phyloP scores from a whole-genome alignment of 1,140 invertebrate genomes.

The Diabrotica undecimpunctata region DNA sequence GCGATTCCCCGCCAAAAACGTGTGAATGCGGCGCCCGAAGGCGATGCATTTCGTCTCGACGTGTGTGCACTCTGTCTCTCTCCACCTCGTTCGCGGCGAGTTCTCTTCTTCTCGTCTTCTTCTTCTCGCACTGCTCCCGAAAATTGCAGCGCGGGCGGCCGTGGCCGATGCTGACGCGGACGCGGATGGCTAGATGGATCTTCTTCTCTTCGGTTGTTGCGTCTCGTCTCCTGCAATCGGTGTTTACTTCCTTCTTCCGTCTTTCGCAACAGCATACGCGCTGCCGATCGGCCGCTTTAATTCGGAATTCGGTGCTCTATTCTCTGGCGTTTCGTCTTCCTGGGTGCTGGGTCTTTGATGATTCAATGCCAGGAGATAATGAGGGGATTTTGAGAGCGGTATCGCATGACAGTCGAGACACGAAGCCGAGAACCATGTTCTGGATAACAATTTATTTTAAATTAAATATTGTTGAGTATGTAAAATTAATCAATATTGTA shows the following conservation, averaged over 20 bases:
- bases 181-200: slow-evolving; percentile 1
- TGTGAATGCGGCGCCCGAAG: slow-evolving; percentile 18
- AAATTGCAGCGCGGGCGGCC: slow-evolving; percentile 12
- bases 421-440: neutral
- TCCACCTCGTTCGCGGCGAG: neutral
- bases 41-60: slow-evolving; percentile 19
- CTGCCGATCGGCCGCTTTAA: neutral
- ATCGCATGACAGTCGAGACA: neutral
- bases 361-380: slow-evolving; percentile 2
- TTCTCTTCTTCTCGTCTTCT: slow-evolving; percentile 3
- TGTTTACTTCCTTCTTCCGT: slow-evolving; percentile 14
- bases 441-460: too few species aligned
- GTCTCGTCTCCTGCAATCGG: slow-evolving; percentile 7
- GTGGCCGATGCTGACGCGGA: slow-evolving; percentile 4
- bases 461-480: too few species aligned
- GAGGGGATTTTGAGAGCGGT: neutral
- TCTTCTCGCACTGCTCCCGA: slow-evolving; percentile 15
- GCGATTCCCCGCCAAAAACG: slow-evolving; percentile 17
- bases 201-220: neutral
- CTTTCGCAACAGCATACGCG: slow-evolving; percentile 7
- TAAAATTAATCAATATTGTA: too few species aligned
- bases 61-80: neutral
- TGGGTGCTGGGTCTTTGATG: neutral
- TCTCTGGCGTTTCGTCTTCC: neutral
- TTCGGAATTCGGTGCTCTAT: slow-evolving; percentile 2